Base-by-base conservation (phyloP, 2,797 vertebrate species). In the Typhlichthys subterraneus region DNA sequence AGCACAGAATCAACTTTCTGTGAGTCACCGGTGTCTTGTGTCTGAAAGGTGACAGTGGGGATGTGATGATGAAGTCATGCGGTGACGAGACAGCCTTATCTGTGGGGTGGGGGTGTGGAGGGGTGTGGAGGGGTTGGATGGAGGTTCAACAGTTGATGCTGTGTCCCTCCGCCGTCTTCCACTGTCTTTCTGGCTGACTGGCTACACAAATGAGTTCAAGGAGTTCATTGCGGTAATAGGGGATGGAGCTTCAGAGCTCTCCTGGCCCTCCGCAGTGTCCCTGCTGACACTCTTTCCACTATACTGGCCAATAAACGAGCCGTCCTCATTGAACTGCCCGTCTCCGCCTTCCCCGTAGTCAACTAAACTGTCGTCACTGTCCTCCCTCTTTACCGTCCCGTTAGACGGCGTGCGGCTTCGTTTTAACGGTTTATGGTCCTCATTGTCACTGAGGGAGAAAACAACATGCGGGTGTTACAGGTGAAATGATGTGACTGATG, bases 251-350 rank as follows among this genome's bases (percentile, higher is more conserved):
- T 94, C 97, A 8, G 98, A 99, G 89, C 96, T 99, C 90, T 98
- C 96, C 11, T 94, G 96, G 82, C 96, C 95, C 92, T 96, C 96
- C 0, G 91, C 92, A 2, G 92, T 92, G 80, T 97, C 95, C 90
- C 95, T 96, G 84, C 82, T 75, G 87, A 93, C 93, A 81, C 96
- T 97, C 93, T 95, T 97, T 59, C 96, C 97, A 67, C 96, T 99
- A 85, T 99, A 99, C 82, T 99, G 97, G 85, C 98, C 98, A 77
- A 99, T 99, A 92, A 99, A 99, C 45, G 98, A 99, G 80, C 97
- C 97, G 70, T 99, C 97, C 88, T 99, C 97, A 86, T 99, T 99
- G 94, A 99, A 99, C 86, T 99, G 97, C 72, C 96, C 96, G 50
- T 99, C 98, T 80, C 96, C 98, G 63, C 96, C 97, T 89, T 98